Base-by-base conservation (phyloP, 2,113 vertebrate genomes). In the Promerops cafer region DNA sequence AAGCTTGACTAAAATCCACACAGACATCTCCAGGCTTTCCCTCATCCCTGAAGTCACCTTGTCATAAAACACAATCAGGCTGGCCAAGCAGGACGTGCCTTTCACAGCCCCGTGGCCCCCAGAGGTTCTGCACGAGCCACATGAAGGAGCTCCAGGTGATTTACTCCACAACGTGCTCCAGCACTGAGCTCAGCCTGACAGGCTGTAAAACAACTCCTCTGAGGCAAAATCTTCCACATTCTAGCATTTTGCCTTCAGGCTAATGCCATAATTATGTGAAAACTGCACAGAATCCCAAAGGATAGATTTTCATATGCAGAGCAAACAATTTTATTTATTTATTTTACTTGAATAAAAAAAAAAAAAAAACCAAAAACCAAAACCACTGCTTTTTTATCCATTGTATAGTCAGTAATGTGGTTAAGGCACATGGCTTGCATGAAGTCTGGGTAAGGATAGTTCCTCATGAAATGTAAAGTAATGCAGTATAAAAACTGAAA, bases 131-230 rank as follows among this genome's bases (percentile, higher is more conserved):
- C 59, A 57, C 37, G 35, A 23, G 27, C 18, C 76, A 5, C 1
- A 0, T 2, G 69, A 12, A 8, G 45, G 0, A 49, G 9, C 19
- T 27, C 3, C 10, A 37, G 63, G 49, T 49, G 31, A 70, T 77
- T 20, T 6, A 6, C 14, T 63, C 40, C 47, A 35, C 2, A 27
- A 23, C 0, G 2, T 47, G 12, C 12, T 19, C 31, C 33, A 40
- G 3, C 56, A 37, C 35, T 33, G 56, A 47, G 56, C 28, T 28
- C 45, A 78, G 33, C 16, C 30, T 68, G 40, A 49, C 35, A 69
- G 35, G 70, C 59, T 91, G 78, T 85, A 53, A 91, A 96, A 93
- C 74, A 72, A 42, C 45, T 72, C 63, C 59, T 85, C 49, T 30
- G 66, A 94, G 49, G 45, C 16, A 31, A 76, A 91, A 82, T 76